Evolutionary conservation across 1,140 invertebrate genomes (phyloP).

Genomic region (Pinna nobilis): DNA sequence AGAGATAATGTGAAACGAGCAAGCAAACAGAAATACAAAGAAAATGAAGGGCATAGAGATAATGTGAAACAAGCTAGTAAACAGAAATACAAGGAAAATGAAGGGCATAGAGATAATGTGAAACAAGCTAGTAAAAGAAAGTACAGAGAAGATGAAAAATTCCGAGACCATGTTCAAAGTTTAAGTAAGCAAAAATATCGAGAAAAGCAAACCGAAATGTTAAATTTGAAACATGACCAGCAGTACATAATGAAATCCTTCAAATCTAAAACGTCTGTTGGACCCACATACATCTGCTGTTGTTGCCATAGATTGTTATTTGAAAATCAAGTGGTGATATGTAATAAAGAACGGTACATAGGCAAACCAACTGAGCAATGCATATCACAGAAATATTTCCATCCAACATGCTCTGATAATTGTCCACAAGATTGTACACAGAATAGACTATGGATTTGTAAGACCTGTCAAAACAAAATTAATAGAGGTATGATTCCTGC

Average conservation of each 20-base stretch:
- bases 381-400: slow-evolving; percentile 1
- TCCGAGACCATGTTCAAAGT: neutral
- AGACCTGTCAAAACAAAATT: slow-evolving; percentile 5
- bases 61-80: neutral
- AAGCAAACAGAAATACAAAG: slow-evolving; percentile 17
- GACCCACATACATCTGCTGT: neutral
- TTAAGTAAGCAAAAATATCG: neutral
- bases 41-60: slow-evolving; percentile 1
- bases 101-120: slow-evolving; percentile 7
- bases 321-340: neutral
- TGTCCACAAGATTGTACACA: neutral
- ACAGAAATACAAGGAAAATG: slow-evolving; percentile 4
- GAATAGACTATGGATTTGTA: slow-evolving; percentile 11
- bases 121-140: slow-evolving; percentile 1
- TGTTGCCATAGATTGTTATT: slow-evolving; percentile 20
- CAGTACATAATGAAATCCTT: neutral
- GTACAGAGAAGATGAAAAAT: slow-evolving; percentile 8
- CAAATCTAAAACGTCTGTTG: neutral
- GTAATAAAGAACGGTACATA: neutral
- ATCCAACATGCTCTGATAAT: neutral
- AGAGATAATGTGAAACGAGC: neutral
- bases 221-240: neutral
- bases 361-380: neutral
- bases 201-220: neutral
- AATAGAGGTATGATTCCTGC: neutral